phyloP scores from a whole-genome alignment of 1,140 invertebrate species.

The Alviniconcha marisindica region DNA sequence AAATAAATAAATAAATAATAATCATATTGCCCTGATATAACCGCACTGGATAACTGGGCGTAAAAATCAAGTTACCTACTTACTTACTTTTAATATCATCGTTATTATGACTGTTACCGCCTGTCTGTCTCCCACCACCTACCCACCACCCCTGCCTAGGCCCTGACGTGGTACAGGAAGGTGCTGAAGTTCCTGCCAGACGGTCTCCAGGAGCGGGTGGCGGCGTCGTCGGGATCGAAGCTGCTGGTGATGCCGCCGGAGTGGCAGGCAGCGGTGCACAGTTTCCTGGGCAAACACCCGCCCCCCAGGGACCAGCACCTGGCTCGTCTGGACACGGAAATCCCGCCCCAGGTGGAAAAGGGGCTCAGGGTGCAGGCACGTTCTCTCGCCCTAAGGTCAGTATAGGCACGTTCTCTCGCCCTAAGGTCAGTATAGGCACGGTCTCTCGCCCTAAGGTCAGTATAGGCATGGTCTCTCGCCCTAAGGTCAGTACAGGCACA shows the following conservation, averaged over 20 bases:
- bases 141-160: no score
- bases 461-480: no score
- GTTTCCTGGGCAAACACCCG: constrained; percentile 50
- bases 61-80: no score
- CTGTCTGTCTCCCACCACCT: no score
- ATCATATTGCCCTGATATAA: no score
- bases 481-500: no score
- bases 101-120: no score
- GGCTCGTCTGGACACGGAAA: constrained; percentile 44
- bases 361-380: constrained; percentile 44
- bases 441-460: no score
- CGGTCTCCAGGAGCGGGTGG: constrained; percentile 28
- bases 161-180: constrained; percentile 53
- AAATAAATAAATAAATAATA: no score
- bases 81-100: no score
- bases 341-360: constrained; percentile 45
- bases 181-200: constrained; percentile 55
- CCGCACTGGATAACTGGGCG: no score
- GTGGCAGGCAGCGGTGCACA: constrained; percentile 46
- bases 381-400: constrained; percentile 50
- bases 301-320: constrained; percentile 51
- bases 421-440: no score
- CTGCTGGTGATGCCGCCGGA: background rate
- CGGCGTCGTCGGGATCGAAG: background rate
- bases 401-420: background rate